Evolutionary conservation across 2,113 vertebrate species (phyloP).

Genomic region (Petrocephalus microphthalmus): DNA sequence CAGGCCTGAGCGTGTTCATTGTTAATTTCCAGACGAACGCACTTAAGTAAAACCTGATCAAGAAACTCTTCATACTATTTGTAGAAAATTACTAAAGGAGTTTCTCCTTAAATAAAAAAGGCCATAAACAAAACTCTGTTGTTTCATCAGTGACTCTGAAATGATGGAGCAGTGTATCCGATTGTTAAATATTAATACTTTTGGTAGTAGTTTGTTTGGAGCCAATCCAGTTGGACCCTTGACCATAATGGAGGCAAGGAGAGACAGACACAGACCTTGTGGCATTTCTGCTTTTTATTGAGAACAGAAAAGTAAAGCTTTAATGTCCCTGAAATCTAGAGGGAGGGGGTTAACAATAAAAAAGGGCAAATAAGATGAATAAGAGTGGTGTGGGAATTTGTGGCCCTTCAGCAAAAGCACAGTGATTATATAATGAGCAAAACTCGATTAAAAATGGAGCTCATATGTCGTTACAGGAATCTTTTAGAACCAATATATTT

Average conservation of each 20-base stretch:
- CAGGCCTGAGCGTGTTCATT: too few species aligned
- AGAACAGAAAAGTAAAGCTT: slow-evolving; percentile 57
- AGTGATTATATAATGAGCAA: slow-evolving; percentile 17
- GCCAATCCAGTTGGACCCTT: not conserved
- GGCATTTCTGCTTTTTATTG: slow-evolving; percentile 30
- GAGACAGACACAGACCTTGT: not conserved
- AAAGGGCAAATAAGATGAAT: not conserved
- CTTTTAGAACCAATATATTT: slow-evolving; percentile 28
- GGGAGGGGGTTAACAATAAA: slow-evolving; percentile 45
- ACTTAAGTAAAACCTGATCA: too few species aligned
- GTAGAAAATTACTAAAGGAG: not conserved
- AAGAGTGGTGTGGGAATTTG: not conserved
- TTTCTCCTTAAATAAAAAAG: not conserved
- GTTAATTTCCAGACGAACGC: too few species aligned
- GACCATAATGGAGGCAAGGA: not conserved
- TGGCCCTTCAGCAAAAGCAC: not conserved
- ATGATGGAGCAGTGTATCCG: too few species aligned
- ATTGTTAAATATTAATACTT: too few species aligned
- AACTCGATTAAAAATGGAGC: slow-evolving; percentile 24
- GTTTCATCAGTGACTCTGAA: too few species aligned
- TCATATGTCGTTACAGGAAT: slow-evolving; percentile 12
- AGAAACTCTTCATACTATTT: too few species aligned
- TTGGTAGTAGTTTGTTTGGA: too few species aligned
- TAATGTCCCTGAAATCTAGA: slow-evolving; percentile 65
- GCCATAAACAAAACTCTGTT: too few species aligned